These are phyloP conservation scores for Nomada lathburiana DNA, from an alignment of 2,888 invertebrate species.

Conservation along the genomic window DNA sequence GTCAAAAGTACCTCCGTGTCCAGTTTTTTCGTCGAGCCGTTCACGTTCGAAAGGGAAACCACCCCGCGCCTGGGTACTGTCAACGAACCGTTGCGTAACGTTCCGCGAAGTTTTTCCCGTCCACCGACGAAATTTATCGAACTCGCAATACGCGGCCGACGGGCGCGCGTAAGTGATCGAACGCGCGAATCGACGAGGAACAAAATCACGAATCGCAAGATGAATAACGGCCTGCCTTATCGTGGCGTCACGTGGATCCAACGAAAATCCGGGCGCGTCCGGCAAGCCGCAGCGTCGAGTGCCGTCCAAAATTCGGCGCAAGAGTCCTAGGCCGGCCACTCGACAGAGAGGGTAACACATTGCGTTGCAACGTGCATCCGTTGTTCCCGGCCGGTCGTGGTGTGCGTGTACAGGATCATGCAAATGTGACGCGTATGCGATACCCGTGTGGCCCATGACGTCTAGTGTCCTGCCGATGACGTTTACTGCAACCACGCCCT, in stretches of 20 bases:
- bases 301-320: slow-evolving; percentile 69
- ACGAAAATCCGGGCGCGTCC: slow-evolving; percentile 44
- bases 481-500: slow-evolving; percentile 82
- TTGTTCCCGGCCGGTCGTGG: slow-evolving; percentile 60
- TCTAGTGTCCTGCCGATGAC: slow-evolving; percentile 83
- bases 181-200: slow-evolving; percentile 9
- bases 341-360: slow-evolving; percentile 71
- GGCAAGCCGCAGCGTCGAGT: slow-evolving; percentile 58
- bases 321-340: slow-evolving; percentile 74
- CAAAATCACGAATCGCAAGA: too few relatives aligned
- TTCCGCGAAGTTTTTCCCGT: background rate
- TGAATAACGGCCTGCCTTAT: slow-evolving; percentile 58
- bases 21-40: background rate
- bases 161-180: background rate
- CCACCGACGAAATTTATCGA: too few relatives aligned
- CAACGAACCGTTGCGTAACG: background rate
- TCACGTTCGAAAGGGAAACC: background rate
- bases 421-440: slow-evolving; percentile 81
- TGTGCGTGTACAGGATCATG: slow-evolving; percentile 74
- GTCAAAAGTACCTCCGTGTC: background rate
- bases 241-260: slow-evolving; percentile 44
- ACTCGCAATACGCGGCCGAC: background rate
- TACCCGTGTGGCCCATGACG: slow-evolving; percentile 81
- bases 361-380: slow-evolving; percentile 67
- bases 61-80: too few relatives aligned